These are phyloP conservation scores for Harpegnathos saltator DNA, from an alignment of 1,140 invertebrate species.

Conservation along the genomic window DNA sequence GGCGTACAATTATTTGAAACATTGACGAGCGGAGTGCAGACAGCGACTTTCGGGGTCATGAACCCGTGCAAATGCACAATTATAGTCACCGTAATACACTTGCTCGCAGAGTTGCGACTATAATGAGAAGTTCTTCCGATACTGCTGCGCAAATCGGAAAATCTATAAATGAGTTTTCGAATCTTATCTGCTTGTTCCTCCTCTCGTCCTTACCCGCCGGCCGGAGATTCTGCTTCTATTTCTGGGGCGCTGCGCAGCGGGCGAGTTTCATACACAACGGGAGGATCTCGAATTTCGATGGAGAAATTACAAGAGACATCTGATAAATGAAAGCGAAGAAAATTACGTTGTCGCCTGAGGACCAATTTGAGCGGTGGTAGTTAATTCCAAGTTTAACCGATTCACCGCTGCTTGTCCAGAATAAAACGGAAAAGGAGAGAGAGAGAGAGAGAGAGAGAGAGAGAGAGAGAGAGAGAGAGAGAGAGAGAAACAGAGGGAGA, in stretches of 20 bases:
- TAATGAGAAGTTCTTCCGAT: slow-evolving; percentile 11
- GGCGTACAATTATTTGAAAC: slow-evolving; percentile 28
- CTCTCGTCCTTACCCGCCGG: neutral
- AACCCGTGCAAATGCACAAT: slow-evolving; percentile 42
- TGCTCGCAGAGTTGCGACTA: slow-evolving; percentile 29
- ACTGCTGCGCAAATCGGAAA: slow-evolving; percentile 28
- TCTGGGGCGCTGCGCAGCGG: neutral
- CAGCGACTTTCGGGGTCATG: slow-evolving; percentile 40
- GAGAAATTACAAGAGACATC: neutral
- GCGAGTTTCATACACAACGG: too few species aligned
- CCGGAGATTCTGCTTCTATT: slow-evolving; percentile 1
- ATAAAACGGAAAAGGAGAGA: too few species aligned
- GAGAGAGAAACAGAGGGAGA: too few species aligned
- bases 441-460: too few species aligned
- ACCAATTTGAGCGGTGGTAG: too few species aligned
- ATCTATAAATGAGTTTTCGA: slow-evolving; percentile 38
- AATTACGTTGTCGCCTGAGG: neutral
- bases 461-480: too few species aligned
- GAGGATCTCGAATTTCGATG: neutral
- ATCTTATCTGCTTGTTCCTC: neutral
- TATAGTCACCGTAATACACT: slow-evolving; percentile 10
- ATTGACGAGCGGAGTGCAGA: slow-evolving; percentile 45
- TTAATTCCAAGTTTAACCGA: too few species aligned
- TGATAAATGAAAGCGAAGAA: neutral
- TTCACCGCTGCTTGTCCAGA: too few species aligned